phyloP scores from a whole-genome alignment of 2,797 vertebrate species.

The Babyrousa celebensis region DNA sequence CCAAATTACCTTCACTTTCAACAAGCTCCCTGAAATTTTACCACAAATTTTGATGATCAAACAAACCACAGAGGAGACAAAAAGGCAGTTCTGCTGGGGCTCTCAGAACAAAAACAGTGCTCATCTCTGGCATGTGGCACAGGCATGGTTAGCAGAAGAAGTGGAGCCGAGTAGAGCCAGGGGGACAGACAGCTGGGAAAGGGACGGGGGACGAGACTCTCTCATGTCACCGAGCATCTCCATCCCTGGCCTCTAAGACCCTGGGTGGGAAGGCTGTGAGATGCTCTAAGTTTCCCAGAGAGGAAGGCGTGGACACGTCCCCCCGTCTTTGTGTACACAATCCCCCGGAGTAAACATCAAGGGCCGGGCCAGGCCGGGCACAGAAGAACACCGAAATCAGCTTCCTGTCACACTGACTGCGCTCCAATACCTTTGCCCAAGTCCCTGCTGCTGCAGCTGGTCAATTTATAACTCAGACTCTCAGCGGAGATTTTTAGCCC shows the following conservation, averaged over 20 bases:
- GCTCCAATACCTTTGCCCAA: conserved; percentile 65
- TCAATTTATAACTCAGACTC: conserved; percentile 68
- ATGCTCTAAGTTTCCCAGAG: background rate
- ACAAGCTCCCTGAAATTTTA: conserved; percentile 12
- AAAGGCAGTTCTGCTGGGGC: conserved; percentile 56
- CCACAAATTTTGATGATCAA: conserved; percentile 41
- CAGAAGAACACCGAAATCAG: conserved; percentile 67
- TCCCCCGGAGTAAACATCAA: conserved; percentile 67
- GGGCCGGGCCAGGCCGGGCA: conserved; percentile 62
- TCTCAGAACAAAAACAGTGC: conserved; percentile 66
- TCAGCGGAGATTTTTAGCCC: conserved; percentile 43
- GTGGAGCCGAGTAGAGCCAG: background rate
- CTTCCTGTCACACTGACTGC: conserved; percentile 74
- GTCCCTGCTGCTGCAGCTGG: conserved; percentile 56
- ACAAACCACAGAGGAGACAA: conserved; percentile 34
- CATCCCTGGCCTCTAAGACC: background rate
- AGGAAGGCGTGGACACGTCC: background rate
- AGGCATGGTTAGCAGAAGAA: background rate
- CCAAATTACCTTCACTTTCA: conserved; percentile 65
- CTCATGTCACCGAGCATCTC: background rate
- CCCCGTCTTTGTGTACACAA: background rate
- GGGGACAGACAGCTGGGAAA: background rate
- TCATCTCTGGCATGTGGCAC: background rate
- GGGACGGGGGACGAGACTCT: background rate
- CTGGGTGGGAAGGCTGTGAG: background rate